Evolutionary conservation across 2,888 invertebrate species (phyloP).

Genomic region (Cheilosia grossa): DNA sequence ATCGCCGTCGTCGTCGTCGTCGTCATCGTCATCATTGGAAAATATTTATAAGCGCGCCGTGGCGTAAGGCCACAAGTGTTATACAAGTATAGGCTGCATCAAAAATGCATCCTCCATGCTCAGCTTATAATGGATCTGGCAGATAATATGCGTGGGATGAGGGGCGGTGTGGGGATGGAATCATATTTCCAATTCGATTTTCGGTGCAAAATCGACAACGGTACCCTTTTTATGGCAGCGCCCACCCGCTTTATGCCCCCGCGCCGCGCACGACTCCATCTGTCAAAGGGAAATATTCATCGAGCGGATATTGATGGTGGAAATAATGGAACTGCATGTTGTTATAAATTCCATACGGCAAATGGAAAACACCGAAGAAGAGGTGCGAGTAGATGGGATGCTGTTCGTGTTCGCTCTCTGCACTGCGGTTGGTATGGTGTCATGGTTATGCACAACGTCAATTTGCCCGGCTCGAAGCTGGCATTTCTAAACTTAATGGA

Average conservation of each 20-base stretch:
- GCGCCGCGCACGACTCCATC: slow-evolving; percentile 22
- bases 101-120: slow-evolving; percentile 28
- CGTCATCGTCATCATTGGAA: slow-evolving; percentile 18
- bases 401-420: slow-evolving; percentile 34
- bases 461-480: slow-evolving; percentile 37
- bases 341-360: slow-evolving; percentile 66
- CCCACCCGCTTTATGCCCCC: no score
- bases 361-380: slow-evolving; percentile 38
- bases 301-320: slow-evolving; percentile 72
- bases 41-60: slow-evolving; percentile 39
- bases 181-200: slow-evolving; percentile 57
- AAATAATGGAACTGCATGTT: slow-evolving; percentile 73
- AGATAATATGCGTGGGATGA: slow-evolving; percentile 10
- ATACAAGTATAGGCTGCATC: slow-evolving; percentile 25
- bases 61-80: slow-evolving; percentile 46
- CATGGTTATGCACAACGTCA: slow-evolving; percentile 23
- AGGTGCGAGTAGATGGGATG: background rate
- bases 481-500: slow-evolving; percentile 69
- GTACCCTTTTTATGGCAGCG: slow-evolving; percentile 2
- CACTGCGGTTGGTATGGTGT: slow-evolving; percentile 47
- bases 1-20: background rate
- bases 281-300: slow-evolving; percentile 74
- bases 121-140: slow-evolving; percentile 35
- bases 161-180: slow-evolving; percentile 1
- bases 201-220: slow-evolving; percentile 14